Evolutionary conservation across 1,140 invertebrate genomes (phyloP).

Genomic region (Eriocheir sinensis): DNA sequence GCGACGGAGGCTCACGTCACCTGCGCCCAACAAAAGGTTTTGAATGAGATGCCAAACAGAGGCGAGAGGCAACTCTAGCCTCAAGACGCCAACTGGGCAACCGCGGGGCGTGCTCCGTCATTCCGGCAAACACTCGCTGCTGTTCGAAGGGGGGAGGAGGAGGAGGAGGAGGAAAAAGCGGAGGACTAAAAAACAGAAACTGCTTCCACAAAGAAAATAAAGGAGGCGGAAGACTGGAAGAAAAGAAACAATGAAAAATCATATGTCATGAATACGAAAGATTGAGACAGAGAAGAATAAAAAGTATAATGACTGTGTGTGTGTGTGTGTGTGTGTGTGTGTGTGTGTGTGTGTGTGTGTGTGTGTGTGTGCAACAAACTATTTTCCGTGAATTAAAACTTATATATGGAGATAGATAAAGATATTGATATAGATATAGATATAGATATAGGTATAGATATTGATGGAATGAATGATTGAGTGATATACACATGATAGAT

Average conservation of each 20-base stretch:
- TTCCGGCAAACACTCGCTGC: slow-evolving; percentile 33
- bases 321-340: neutral
- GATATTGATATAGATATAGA: too few species aligned
- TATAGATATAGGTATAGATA: too few species aligned
- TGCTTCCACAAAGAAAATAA: neutral
- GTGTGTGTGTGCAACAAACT: too few species aligned
- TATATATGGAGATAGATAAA: too few species aligned
- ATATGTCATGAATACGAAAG: neutral
- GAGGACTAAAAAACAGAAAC: neutral
- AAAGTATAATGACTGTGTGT: neutral
- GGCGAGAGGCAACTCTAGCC: slow-evolving; percentile 49
- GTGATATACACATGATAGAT: too few species aligned
- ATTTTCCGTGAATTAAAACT: too few species aligned
- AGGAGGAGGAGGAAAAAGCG: neutral
- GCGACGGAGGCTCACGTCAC: slow-evolving; percentile 32
- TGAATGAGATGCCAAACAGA: slow-evolving; percentile 59
- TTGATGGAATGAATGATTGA: too few species aligned
- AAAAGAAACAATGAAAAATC: neutral
- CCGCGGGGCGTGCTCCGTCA: neutral
- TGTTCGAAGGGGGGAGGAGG: neutral
- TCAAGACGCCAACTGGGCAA: slow-evolving; percentile 45
- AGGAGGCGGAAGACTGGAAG: neutral
- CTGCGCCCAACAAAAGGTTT: slow-evolving; percentile 50
- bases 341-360: neutral
- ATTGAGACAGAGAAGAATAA: neutral